These are phyloP conservation scores for Lymantria dispar DNA, from an alignment of 2,888 invertebrate genomes.

Conservation along the genomic window DNA sequence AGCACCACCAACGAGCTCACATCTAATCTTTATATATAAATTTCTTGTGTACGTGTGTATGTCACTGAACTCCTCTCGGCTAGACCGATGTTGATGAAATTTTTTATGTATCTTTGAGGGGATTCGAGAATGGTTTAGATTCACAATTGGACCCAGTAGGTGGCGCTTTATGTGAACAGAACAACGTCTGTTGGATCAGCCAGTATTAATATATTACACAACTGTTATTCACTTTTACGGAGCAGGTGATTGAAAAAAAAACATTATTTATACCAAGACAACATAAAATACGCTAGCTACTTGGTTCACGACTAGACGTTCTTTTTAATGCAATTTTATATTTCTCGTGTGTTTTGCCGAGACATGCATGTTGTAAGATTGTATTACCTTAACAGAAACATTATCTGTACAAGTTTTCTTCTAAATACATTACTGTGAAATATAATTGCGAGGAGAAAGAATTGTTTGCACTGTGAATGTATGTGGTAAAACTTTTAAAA, in stretches of 20 bases:
- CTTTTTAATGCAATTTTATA: constrained; percentile 5
- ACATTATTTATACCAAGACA: neutral
- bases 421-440: constrained; percentile 7
- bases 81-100: too few relatives aligned
- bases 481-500: constrained; percentile 15
- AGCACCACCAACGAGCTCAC: too few relatives aligned
- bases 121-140: too few relatives aligned
- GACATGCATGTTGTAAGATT: constrained; percentile 4
- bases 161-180: too few relatives aligned
- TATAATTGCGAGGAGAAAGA: constrained; percentile 8
- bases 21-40: too few relatives aligned
- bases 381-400: constrained; percentile 16
- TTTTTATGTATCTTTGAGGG: too few relatives aligned
- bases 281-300: neutral
- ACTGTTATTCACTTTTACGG: too few relatives aligned
- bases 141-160: too few relatives aligned
- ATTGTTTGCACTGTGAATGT: constrained; percentile 9
- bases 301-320: neutral
- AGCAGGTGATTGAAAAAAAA: neutral
- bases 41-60: too few relatives aligned
- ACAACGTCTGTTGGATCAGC: too few relatives aligned
- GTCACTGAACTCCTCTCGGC: too few relatives aligned
- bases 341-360: constrained; percentile 3
- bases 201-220: too few relatives aligned
- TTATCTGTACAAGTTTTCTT: constrained; percentile 6